A percentile compares a stretch with the other conserved stretches of the same genome.
Evolutionary conservation across 2,888 invertebrate genomes (phyloP).

Genomic region (Troglohyphantes excavatus): DNA sequence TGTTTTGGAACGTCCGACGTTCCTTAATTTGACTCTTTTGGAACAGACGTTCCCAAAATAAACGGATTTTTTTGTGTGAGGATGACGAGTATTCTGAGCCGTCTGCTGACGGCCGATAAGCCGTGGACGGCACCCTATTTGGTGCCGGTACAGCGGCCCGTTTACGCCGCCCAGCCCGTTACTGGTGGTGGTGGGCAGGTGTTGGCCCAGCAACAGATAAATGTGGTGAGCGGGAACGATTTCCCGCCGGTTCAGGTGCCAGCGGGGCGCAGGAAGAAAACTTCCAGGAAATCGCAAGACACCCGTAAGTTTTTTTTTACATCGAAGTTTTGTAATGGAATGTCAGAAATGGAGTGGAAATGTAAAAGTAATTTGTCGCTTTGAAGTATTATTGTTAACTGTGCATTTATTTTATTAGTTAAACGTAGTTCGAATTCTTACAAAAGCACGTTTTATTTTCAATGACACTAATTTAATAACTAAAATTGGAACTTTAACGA

Average conservation of each 20-base stretch:
- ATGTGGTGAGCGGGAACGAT: slow-evolving; percentile 68
- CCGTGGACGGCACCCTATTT: slow-evolving; percentile 68
- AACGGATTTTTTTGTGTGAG: background rate
- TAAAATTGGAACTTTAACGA: too few relatives aligned
- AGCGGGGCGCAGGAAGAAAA: slow-evolving; percentile 36
- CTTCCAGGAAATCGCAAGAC: slow-evolving; percentile 66
- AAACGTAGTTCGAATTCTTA: too few relatives aligned
- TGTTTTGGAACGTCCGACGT: too few relatives aligned
- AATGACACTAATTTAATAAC: too few relatives aligned
- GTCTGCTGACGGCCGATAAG: slow-evolving; percentile 74
- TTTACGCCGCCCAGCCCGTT: slow-evolving; percentile 5
- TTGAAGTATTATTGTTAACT: too few relatives aligned
- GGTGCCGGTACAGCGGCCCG: slow-evolving; percentile 15
- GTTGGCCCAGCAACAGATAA: slow-evolving; percentile 34
- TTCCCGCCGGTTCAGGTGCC: slow-evolving; percentile 54
- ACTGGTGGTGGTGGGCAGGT: background rate
- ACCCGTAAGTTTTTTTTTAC: slow-evolving; percentile 58
- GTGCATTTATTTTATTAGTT: too few relatives aligned
- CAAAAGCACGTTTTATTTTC: too few relatives aligned
- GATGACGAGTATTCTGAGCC: slow-evolving; percentile 78
- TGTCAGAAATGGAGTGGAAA: too few relatives aligned
- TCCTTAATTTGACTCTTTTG: background rate
- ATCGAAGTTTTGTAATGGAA: too few relatives aligned
- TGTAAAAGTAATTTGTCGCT: too few relatives aligned
- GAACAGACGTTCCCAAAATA: background rate